Evolutionary conservation across 2,113 vertebrate species (phyloP).

Genomic region (Piaya cayana): DNA sequence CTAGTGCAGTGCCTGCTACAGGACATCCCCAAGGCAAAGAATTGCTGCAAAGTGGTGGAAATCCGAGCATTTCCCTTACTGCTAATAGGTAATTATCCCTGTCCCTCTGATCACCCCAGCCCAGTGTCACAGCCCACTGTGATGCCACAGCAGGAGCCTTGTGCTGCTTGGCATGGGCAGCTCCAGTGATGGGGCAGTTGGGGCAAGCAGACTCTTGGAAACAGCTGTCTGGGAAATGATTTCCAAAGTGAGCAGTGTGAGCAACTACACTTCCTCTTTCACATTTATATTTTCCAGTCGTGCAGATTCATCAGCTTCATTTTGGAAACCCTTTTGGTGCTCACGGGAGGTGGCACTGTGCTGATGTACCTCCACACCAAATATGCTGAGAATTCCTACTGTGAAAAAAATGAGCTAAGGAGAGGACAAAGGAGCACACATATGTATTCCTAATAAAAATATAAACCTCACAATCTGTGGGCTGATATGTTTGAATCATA

Average conservation of each 20-base stretch:
- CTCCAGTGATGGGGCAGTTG: accelerated
- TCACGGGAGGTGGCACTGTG: background rate
- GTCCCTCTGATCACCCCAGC: accelerated
- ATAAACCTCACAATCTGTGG: background rate
- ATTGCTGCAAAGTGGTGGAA: background rate
- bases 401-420: background rate
- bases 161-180: background rate
- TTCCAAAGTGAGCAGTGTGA: accelerated
- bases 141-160: background rate
- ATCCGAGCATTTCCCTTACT: background rate
- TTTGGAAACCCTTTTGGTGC: background rate
- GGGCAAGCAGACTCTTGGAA: background rate
- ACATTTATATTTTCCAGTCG: background rate
- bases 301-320: background rate
- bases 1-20: background rate
- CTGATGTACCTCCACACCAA: background rate
- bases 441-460: background rate
- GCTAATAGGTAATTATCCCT: background rate
- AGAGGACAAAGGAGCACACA: background rate
- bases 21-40: background rate
- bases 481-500: background rate
- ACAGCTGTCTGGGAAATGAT: background rate
- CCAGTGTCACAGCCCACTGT: accelerated
- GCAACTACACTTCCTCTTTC: background rate
- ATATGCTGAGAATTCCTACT: background rate